Base-by-base conservation (phyloP, 2,113 vertebrate species). In the Scophthalmus maximus region DNA sequence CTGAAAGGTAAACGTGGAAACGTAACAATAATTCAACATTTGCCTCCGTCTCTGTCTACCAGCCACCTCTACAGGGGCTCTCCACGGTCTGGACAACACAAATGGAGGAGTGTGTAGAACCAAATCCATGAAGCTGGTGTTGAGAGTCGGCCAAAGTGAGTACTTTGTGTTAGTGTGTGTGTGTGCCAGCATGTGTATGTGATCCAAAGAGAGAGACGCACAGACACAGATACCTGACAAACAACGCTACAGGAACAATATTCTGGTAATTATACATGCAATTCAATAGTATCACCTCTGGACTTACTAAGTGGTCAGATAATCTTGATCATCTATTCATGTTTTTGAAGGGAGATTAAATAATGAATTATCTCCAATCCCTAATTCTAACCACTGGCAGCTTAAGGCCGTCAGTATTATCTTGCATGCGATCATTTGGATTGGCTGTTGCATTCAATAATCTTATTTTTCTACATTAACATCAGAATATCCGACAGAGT, bases 101-200 rank as follows among this genome's bases (percentile, higher is more conserved):
- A 94, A 95, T 82, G 97, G 97, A 91, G 97, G 97, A 73, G 96
- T 95, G 82, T 99, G 97, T 84, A 93, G 94, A 91, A 95, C 94
- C 93, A 96, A 95, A 95, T 96, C 96, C 94, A 98, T 99, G 97
- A 98, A 97, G 95, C 95, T 99, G 92, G 94, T 98, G 88, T 95
- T 98, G 93, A 96, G 97, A 94, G 96, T 99, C 87, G 97, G 96
- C 92, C 97, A 98, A 93, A 97, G 97, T 98, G 93, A 98, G 95
- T 93, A 56, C 12, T 68, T 30, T 64, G 20, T 65, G 30, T 60
- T n/a, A 67, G 36, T 20, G 1, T 64, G 26, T 47, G 36, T 64
- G 53, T 75, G 51, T 79, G 44, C 18, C 2, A 15, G 49, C 26
- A 2, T 47, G 60, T 59, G 32, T 51, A 15, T 50, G 47, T 44